These are phyloP conservation scores for Ochropleura leucogaster DNA, from an alignment of 2,888 invertebrate species.

Conservation along the genomic window DNA sequence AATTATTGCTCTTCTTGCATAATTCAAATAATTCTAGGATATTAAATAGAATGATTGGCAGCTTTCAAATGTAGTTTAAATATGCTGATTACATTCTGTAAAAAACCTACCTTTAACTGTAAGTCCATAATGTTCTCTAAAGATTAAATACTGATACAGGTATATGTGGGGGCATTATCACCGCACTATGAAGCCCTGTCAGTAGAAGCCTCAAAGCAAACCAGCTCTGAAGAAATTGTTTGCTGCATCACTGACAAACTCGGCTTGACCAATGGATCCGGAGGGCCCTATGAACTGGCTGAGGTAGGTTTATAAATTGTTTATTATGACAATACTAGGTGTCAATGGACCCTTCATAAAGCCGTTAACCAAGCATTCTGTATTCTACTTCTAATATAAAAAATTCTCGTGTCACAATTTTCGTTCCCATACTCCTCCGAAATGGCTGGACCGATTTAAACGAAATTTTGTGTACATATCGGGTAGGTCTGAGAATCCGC, in stretches of 20 bases:
- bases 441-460: too few relatives aligned
- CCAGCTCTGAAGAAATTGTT: slow-evolving; percentile 97
- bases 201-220: slow-evolving; percentile 97
- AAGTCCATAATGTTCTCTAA: background rate
- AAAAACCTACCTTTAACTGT: too few relatives aligned
- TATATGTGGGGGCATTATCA: slow-evolving; percentile 97
- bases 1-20: background rate
- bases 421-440: too few relatives aligned
- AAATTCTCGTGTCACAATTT: too few relatives aligned
- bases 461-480: too few relatives aligned
- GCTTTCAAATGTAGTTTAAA: too few relatives aligned
- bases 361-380: background rate
- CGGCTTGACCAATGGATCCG: slow-evolving; percentile 87
- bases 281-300: slow-evolving; percentile 95
- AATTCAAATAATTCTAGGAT: background rate
- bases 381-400: too few relatives aligned
- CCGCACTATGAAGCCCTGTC: slow-evolving; percentile 97
- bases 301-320: slow-evolving; percentile 87
- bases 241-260: slow-evolving; percentile 95
- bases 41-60: background rate
- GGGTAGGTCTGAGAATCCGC: too few relatives aligned
- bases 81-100: too few relatives aligned
- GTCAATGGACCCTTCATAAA: background rate
- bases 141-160: slow-evolving; percentile 86
- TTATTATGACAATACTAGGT: background rate